Percentiles rank a stretch among this genome's conserved stretches.
Conservation (phyloP, 2,888 invertebrate genomes). For the Seira sanloemensis region DNA sequence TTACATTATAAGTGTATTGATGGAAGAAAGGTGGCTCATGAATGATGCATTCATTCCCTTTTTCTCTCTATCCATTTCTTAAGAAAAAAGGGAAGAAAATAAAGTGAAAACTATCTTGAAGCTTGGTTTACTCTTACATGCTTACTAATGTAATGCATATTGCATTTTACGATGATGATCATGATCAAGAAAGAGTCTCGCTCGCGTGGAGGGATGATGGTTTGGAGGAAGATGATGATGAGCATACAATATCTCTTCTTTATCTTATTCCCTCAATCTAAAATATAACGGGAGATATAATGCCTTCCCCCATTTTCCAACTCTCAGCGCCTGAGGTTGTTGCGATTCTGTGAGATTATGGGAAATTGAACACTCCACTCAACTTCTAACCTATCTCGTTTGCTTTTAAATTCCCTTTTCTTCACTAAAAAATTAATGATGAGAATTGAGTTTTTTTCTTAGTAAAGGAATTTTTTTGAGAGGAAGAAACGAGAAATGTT, state of each 20-base stretch:
- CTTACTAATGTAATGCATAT: conserved; percentile 17
- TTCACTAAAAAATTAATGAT: conserved; percentile 23
- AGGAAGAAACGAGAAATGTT: conserved; percentile 12
- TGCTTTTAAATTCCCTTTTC: conserved; percentile 25
- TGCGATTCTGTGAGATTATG: conserved; percentile 65
- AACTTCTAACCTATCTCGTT: conserved; percentile 23
- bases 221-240: conserved; percentile 1
- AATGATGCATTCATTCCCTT: conserved; percentile 46
- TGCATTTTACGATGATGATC: conserved; percentile 3
- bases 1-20: conserved; percentile 21
- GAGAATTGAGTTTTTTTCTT: conserved; percentile 16
- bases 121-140: conserved; percentile 8
- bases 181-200: background rate
- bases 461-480: background rate
- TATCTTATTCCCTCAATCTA: conserved; percentile 10
- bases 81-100: conserved; percentile 12
- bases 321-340: conserved; percentile 14
- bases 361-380: conserved; percentile 72
- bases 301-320: conserved; percentile 26
- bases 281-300: conserved; percentile 1
- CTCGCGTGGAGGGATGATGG: background rate
- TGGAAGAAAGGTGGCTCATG: conserved; percentile 39
- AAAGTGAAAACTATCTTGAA: conserved; percentile 21
- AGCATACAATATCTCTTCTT: background rate
- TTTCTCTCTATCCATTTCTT: conserved; percentile 17